Conservation (phyloP, 2,113 vertebrate genomes). For the Stegastes partitus region DNA sequence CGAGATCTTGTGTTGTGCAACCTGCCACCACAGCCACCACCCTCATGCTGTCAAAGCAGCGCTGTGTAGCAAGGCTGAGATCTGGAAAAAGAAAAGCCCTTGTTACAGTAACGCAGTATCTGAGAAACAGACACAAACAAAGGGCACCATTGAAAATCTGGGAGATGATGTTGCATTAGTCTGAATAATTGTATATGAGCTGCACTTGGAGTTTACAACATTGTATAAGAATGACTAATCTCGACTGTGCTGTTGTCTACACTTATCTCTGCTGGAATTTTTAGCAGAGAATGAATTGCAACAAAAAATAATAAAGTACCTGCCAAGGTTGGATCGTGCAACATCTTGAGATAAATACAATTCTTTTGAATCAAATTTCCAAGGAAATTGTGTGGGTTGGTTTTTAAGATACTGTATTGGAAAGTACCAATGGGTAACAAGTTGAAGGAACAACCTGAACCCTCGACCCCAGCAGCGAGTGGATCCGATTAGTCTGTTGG, state of each 20-base stretch:
- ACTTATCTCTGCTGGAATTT: background rate
- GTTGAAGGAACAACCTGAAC: too few relatives aligned
- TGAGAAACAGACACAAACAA: conserved; percentile 6
- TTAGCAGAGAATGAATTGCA: background rate
- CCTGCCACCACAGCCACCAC: background rate
- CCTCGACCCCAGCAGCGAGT: too few relatives aligned
- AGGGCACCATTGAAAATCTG: background rate
- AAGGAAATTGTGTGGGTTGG: background rate
- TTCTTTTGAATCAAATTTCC: conserved; percentile 19
- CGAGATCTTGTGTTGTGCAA: conserved; percentile 49
- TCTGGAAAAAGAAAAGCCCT: background rate
- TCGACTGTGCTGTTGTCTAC: background rate
- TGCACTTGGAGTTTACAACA: background rate
- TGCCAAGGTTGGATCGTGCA: background rate
- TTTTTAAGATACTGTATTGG: background rate
- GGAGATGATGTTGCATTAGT: background rate
- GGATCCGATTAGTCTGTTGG: too few relatives aligned
- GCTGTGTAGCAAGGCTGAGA: conserved; percentile 21
- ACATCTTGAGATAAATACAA: background rate
- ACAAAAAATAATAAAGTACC: too few relatives aligned
- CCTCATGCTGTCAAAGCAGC: conserved; percentile 1
- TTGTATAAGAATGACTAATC: conserved; percentile 1
- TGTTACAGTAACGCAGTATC: background rate
- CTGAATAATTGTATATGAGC: background rate
- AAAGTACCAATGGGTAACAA: too few relatives aligned